Evolutionary conservation across 2,113 vertebrate species (phyloP).

Genomic region (Mormyrus lacerda): DNA sequence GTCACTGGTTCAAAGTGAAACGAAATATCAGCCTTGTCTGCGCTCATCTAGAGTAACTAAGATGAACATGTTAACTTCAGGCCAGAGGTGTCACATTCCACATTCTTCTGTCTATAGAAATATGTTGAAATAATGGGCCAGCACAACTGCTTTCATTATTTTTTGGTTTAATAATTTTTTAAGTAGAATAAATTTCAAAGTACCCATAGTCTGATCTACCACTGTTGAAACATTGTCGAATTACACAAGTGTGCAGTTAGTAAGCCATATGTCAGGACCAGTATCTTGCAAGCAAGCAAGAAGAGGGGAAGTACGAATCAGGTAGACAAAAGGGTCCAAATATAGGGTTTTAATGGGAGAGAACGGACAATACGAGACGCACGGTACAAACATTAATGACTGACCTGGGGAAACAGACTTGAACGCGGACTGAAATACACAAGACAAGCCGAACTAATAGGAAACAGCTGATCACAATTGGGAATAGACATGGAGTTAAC

Average conservation of each 20-base stretch:
- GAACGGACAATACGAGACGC: too few relatives aligned
- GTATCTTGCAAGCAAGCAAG: too few relatives aligned
- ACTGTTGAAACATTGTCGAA: neutral
- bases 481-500: too few relatives aligned
- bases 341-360: too few relatives aligned
- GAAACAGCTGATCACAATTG: too few relatives aligned
- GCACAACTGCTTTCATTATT: neutral
- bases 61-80: neutral
- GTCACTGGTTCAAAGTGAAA: neutral
- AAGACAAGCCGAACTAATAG: too few relatives aligned
- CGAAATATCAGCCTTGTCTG: neutral
- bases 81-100: neutral
- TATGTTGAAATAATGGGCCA: neutral
- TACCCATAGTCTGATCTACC: neutral
- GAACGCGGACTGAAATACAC: too few relatives aligned
- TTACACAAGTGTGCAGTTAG: neutral
- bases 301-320: too few relatives aligned
- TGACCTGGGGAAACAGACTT: too few relatives aligned
- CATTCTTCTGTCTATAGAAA: neutral
- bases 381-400: too few relatives aligned
- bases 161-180: neutral
- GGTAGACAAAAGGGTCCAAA: too few relatives aligned
- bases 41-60: neutral
- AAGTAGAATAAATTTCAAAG: neutral
- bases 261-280: too few relatives aligned